A percentile compares a stretch with the other conserved stretches of the same genome.
These are phyloP conservation scores for Drosophila guanche DNA, from an alignment of 1,140 invertebrate genomes.

Conservation along the genomic window DNA sequence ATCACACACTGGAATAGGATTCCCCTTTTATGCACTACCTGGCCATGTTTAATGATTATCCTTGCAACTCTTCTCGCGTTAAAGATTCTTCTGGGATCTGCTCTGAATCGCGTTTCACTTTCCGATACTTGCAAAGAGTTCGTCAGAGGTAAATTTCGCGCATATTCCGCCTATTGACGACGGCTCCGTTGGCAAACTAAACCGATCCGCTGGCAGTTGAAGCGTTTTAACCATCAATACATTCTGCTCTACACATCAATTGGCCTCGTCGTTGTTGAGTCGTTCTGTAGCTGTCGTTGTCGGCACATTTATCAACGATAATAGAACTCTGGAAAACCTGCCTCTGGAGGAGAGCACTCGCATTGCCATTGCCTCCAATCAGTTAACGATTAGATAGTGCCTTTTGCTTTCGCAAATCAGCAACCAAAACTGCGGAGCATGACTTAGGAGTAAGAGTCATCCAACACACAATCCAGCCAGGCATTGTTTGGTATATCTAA, in stretches of 20 bases:
- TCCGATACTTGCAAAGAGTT: conserved; percentile 14
- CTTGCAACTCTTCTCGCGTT: too few relatives aligned
- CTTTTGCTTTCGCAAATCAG: conserved; percentile 40
- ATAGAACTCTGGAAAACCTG: conserved; percentile 31
- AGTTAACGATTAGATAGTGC: conserved; percentile 52
- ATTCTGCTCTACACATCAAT: conserved; percentile 47
- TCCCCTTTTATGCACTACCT: too few relatives aligned
- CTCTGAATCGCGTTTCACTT: conserved; percentile 11
- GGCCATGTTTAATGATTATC: too few relatives aligned
- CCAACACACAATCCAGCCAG: conserved; percentile 22
- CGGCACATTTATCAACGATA: conserved; percentile 52
- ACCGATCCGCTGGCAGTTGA: conserved; percentile 54
- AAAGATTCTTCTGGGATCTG: conserved; percentile 11
- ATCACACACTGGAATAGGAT: too few relatives aligned
- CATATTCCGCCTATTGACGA: conserved; percentile 65
- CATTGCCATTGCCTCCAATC: conserved; percentile 26
- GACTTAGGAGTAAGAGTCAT: conserved; percentile 19
- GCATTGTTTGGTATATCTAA: too few relatives aligned
- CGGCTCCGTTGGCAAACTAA: conserved; percentile 69
- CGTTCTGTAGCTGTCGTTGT: conserved; percentile 3
- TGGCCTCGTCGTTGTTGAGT: conserved; percentile 34
- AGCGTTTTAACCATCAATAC: conserved; percentile 77
- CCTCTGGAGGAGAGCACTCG: conserved; percentile 24
- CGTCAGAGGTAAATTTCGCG: conserved; percentile 30
- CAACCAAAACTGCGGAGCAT: too few relatives aligned